Conservation (phyloP, 30 jellyfish, hydroid and myxozoan species). For the Nemopilema nomurai region DNA sequence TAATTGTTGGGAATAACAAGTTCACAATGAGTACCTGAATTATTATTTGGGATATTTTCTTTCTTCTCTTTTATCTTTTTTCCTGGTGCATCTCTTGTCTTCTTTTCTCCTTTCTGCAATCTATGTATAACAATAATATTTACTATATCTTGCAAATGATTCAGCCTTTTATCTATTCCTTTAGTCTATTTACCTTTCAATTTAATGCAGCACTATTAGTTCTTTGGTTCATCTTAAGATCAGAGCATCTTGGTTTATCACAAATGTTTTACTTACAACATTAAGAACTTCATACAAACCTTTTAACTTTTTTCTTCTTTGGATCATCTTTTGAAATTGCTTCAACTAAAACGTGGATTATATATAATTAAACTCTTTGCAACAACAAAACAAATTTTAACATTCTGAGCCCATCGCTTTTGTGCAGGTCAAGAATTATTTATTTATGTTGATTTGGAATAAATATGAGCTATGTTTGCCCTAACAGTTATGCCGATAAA, state of each 20-base stretch:
- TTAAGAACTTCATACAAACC: neutral
- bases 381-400: neutral
- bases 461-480: no score
- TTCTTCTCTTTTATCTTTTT: slow-evolving; percentile 9
- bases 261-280: neutral
- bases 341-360: neutral
- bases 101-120: slow-evolving; percentile 28
- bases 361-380: neutral
- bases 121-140: neutral
- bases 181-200: no score
- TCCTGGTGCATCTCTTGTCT: neutral
- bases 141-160: neutral
- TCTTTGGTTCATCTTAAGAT: no score
- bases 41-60: slow-evolving; percentile 35
- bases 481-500: no score
- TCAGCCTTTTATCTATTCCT: no score
- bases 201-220: no score
- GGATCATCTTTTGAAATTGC: neutral
- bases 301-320: neutral
- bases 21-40: neutral
- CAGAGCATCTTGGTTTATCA: no score
- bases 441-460: no score
- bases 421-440: no score
- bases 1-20: neutral
- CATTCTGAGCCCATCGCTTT: neutral